phyloP scores from a whole-genome alignment of 2,797 vertebrate genomes.

The Microctenopoma lineatum region DNA sequence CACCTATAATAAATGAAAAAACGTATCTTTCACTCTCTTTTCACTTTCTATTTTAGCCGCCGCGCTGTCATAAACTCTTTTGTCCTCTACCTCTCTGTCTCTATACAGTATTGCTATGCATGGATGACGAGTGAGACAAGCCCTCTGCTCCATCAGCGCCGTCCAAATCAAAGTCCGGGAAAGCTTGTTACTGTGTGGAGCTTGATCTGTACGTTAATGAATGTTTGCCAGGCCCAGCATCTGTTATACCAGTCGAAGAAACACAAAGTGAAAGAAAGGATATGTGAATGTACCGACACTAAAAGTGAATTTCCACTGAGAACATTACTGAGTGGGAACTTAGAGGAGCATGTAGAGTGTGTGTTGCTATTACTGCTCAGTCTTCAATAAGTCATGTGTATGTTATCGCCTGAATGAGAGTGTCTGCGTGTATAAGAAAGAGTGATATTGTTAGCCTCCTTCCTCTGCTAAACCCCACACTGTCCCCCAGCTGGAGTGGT shows the following conservation, averaged over 20 bases:
- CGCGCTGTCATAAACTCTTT: conserved; percentile 7
- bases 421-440: neutral
- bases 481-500: conserved; percentile 8
- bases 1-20: too few species aligned
- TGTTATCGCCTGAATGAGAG: conserved; percentile 10
- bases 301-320: conserved; percentile 19
- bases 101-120: conserved; percentile 36
- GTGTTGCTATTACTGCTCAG: conserved; percentile 42
- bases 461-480: conserved; percentile 10
- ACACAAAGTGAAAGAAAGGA: conserved; percentile 4
- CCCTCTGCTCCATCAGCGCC: conserved; percentile 18
- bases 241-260: conserved; percentile 26
- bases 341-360: conserved; percentile 32
- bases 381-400: conserved; percentile 51
- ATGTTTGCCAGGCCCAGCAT: conserved; percentile 24
- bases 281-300: conserved; percentile 14
- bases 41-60: neutral
- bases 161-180: conserved; percentile 46
- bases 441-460: conserved; percentile 11
- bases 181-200: conserved; percentile 18
- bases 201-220: conserved; percentile 25
- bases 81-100: conserved; percentile 3
- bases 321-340: conserved; percentile 33
- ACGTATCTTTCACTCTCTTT: too few species aligned
- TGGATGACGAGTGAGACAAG: conserved; percentile 39